A percentile compares a stretch with the other conserved stretches of the same genome.
These are phyloP conservation scores for Sternarchorhynchus goeldii DNA, from an alignment of 2,797 vertebrate species.

Conservation along the genomic window DNA sequence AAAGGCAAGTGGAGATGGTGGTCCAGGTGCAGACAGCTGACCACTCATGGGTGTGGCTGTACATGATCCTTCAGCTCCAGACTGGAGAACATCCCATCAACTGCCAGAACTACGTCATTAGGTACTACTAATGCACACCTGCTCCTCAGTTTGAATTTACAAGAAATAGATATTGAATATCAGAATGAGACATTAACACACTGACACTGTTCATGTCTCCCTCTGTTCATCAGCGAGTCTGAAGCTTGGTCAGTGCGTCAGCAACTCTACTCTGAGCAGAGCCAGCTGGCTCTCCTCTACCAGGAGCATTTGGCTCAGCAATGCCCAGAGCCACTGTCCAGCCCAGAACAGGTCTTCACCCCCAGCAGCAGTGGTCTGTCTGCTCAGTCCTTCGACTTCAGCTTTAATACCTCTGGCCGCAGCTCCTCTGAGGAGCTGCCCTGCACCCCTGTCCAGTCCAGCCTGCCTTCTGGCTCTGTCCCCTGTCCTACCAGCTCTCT, in stretches of 20 bases:
- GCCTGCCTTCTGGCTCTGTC: slow-evolving; percentile 34
- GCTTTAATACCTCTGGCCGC: slow-evolving; percentile 45
- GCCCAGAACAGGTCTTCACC: slow-evolving; percentile 73
- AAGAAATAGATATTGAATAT: not conserved
- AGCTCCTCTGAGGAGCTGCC: slow-evolving; percentile 60
- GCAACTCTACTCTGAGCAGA: slow-evolving; percentile 76
- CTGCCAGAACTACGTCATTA: slow-evolving; percentile 78
- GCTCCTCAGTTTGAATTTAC: not conserved
- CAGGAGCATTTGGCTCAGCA: slow-evolving; percentile 66
- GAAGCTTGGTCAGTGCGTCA: slow-evolving; percentile 81
- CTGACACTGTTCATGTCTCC: slow-evolving; percentile 21
- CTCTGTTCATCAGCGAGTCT: slow-evolving; percentile 65
- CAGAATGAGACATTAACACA: not conserved
- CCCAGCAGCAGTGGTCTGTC: slow-evolving; percentile 65
- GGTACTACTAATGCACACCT: slow-evolving; percentile 61
- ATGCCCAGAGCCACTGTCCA: slow-evolving; percentile 71
- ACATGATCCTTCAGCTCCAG: slow-evolving; percentile 75
- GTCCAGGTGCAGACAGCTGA: slow-evolving; percentile 74
- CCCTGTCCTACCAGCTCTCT: slow-evolving; percentile 60
- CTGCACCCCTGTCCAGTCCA: slow-evolving; percentile 27
- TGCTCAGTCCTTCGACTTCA: slow-evolving; percentile 71
- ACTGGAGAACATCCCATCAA: slow-evolving; percentile 72
- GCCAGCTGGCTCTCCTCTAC: slow-evolving; percentile 68
- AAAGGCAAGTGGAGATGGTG: slow-evolving; percentile 76
- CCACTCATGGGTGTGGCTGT: slow-evolving; percentile 76